phyloP scores from a whole-genome alignment of 2,113 vertebrate species.

The Hucho hucho region DNA sequence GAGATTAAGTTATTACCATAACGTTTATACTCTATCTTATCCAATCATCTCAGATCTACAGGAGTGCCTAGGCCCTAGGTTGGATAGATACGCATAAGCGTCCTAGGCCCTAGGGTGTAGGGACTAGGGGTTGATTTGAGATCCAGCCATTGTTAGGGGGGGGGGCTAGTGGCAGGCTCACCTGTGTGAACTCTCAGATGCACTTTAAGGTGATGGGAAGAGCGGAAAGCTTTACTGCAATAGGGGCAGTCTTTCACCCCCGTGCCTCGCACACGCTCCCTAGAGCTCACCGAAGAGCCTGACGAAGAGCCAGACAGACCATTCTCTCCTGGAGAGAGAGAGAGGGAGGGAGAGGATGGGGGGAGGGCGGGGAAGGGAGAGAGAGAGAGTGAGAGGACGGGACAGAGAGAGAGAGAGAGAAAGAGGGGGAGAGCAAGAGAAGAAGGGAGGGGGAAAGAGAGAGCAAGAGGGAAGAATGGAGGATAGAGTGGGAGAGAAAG shows the following conservation, averaged over 20 bases:
- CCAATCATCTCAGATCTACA: too few species aligned
- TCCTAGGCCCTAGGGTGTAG: too few species aligned
- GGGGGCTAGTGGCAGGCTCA: constrained; percentile 47
- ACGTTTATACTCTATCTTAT: too few species aligned
- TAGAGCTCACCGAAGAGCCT: constrained; percentile 61
- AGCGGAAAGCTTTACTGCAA: constrained; percentile 91
- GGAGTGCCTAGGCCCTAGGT: too few species aligned
- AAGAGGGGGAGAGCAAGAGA: too few species aligned
- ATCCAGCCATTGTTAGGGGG: neutral
- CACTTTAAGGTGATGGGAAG: constrained; percentile 92
- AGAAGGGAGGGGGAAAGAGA: too few species aligned
- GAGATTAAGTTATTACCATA: too few species aligned
- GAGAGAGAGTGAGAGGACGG: constrained; percentile 10
- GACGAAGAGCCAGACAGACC: constrained; percentile 71
- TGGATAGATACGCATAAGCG: too few species aligned
- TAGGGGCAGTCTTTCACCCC: constrained; percentile 91
- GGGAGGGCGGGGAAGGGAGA: neutral
- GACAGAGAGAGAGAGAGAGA: neutral
- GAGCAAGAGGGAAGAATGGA: too few species aligned
- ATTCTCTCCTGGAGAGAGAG: constrained; percentile 76
- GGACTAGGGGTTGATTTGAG: too few species aligned
- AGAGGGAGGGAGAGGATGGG: neutral
- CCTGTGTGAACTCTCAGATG: constrained; percentile 93
- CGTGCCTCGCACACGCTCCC: constrained; percentile 80
- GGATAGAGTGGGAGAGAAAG: too few species aligned